phyloP scores from a whole-genome alignment of 2,888 invertebrate genomes.

The Drosophila ustulata region DNA sequence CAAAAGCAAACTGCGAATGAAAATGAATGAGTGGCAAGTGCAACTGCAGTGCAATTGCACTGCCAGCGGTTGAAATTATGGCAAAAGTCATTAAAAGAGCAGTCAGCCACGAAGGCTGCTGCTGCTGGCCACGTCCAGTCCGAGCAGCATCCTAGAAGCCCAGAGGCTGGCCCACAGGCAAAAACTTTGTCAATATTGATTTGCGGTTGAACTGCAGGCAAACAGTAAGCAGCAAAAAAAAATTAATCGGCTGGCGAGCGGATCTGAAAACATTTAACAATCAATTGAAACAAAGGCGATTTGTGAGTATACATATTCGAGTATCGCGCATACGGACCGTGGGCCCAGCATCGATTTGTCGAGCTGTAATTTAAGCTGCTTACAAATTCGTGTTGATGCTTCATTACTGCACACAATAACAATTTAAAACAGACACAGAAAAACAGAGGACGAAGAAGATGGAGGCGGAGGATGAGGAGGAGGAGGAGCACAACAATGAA shows the following conservation, averaged over 20 bases:
- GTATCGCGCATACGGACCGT: slow-evolving; percentile 57
- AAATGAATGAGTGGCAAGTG: slow-evolving; percentile 52
- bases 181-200: slow-evolving; percentile 75
- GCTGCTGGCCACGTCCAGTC: slow-evolving; percentile 12
- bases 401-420: slow-evolving; percentile 29
- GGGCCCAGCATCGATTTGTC: slow-evolving; percentile 7
- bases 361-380: slow-evolving; percentile 28
- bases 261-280: slow-evolving; percentile 46
- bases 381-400: slow-evolving; percentile 37
- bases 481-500: slow-evolving; percentile 4
- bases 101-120: slow-evolving; percentile 36
- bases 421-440: slow-evolving; percentile 1
- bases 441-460: no score
- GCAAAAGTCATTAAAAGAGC: slow-evolving; percentile 74
- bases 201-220: slow-evolving; percentile 61
- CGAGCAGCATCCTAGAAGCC: slow-evolving; percentile 3
- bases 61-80: slow-evolving; percentile 65
- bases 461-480: no score
- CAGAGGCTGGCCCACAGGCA: slow-evolving; percentile 12
- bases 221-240: slow-evolving; percentile 38
- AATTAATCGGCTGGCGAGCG: slow-evolving; percentile 24
- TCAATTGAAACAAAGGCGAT: slow-evolving; percentile 51
- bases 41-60: slow-evolving; percentile 51
- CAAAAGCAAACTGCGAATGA: slow-evolving; percentile 28
- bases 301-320: slow-evolving; percentile 30